Conservation (phyloP, 2,797 vertebrate species). For the Xyrichtys novacula region DNA sequence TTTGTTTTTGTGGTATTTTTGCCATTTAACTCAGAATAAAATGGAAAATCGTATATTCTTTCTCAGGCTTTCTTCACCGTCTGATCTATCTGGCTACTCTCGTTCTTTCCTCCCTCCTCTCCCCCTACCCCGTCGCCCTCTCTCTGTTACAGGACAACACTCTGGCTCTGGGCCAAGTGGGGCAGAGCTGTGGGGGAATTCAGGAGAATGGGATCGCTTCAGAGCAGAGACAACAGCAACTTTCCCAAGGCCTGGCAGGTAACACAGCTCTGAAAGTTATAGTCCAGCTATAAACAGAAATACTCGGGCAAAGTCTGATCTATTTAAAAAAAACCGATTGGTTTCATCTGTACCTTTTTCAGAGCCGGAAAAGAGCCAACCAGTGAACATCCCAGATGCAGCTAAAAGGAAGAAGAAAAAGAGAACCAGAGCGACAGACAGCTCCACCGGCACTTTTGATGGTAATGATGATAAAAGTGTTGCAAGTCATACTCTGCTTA, state of each 20-base stretch:
- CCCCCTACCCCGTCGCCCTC: conserved; percentile 15
- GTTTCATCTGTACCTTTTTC: conserved; percentile 30
- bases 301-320: neutral
- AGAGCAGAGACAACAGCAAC: conserved; percentile 59
- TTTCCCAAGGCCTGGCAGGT: conserved; percentile 73
- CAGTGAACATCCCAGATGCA: conserved; percentile 88
- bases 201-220: conserved; percentile 48
- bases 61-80: conserved; percentile 32
- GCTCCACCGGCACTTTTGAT: conserved; percentile 91
- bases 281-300: neutral
- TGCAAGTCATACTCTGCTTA: neutral
- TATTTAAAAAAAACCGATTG: conserved; percentile 4
- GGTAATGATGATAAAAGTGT: conserved; percentile 76
- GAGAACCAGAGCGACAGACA: conserved; percentile 88
- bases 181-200: conserved; percentile 64
- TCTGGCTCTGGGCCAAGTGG: conserved; percentile 77
- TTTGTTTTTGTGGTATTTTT: fast-evolving
- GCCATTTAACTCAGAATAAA: neutral
- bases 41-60: neutral
- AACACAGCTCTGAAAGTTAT: neutral
- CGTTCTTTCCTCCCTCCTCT: conserved; percentile 21
- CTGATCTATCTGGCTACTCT: conserved; percentile 46
- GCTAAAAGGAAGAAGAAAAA: conserved; percentile 94
- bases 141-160: conserved; percentile 77
- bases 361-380: conserved; percentile 92